Evolutionary conservation across 2,888 invertebrate species (phyloP), one percentile per base, ranked within the genome.

Genomic region (Nudaria mundana): DNA sequence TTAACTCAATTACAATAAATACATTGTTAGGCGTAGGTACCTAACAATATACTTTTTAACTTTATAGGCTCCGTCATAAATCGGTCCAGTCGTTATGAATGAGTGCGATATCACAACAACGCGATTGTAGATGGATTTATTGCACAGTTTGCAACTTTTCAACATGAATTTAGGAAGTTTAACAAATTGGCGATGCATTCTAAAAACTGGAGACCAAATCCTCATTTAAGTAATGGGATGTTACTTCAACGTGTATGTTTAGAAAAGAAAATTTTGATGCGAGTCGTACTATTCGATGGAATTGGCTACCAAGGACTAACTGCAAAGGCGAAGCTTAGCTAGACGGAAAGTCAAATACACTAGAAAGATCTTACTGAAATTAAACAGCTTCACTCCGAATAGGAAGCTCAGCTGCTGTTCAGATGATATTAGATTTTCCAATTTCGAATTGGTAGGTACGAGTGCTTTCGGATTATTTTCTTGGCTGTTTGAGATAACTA

Each of bases 271-370:
- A 48, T 45, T 52, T 44, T 42, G 14, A 54, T 52, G 53, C 45
- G 40, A 48, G 51, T 43, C 42, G 59, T 62, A 56, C 64, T 56
- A 69, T 71, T 66, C 62, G 55, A 44, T 48, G 55, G 63, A 67
- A 71, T 69, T 66, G 67, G 64, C 52, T 66, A 57, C 59, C 56
- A 59, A 62, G 60, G 51, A 58, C 56, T 55, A 55, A 62, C 57
- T 53, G 37, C 24, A 46, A 54, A 53, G 50, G 48, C 36, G 26
- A 29, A 24, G 33, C n/a, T n/a, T n/a, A n/a, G n/a, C 48, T 47
- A 58, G 55, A 49, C 45, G 42, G 40, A 44, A 54, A 52, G 34
- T 45, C 55, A 57, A 49, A 52, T 43, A 47, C 32, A 36, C 44
- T 34, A 37, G 30, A 40, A 40, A 44, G 13, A 50, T 52, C 37